Conservation (phyloP, 1,140 invertebrate species). For the Leucophenga varia region DNA sequence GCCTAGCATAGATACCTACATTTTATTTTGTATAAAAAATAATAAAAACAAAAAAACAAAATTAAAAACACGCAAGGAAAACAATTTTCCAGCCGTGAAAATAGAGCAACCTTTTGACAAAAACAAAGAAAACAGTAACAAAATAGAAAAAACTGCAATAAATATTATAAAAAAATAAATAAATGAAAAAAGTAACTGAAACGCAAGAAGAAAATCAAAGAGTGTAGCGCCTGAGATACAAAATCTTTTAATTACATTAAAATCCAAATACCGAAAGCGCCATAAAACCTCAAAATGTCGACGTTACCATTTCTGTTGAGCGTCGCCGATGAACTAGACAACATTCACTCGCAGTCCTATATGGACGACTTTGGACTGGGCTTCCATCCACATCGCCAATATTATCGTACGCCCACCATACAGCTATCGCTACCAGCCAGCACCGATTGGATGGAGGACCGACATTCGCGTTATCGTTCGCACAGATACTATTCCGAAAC, state of each 20-base stretch:
- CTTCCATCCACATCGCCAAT: constrained; percentile 53
- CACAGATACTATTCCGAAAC: constrained; percentile 42
- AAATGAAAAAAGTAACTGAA: not conserved
- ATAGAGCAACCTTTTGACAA: not conserved
- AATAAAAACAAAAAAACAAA: constrained; percentile 1
- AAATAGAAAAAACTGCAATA: not conserved
- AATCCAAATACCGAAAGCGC: not conserved
- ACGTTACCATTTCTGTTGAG: constrained; percentile 50
- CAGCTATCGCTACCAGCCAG: constrained; percentile 50
- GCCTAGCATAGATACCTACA: constrained; percentile 19
- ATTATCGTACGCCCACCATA: constrained; percentile 49
- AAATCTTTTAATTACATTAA: not conserved
- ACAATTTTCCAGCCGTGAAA: not conserved
- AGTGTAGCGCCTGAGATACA: not conserved
- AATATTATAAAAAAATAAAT: not conserved
- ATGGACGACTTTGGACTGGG: constrained; percentile 53
- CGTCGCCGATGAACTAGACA: constrained; percentile 54
- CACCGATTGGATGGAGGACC: constrained; percentile 46
- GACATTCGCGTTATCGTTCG: constrained; percentile 37
- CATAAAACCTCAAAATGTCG: constrained; percentile 38
- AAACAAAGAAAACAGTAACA: not conserved
- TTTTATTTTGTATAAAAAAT: constrained; percentile 15
- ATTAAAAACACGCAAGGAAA: not conserved
- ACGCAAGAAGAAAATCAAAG: not conserved
- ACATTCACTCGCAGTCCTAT: constrained; percentile 49